Percentiles rank a stretch among this genome's conserved stretches.
Evolutionary conservation across 2,113 vertebrate genomes (phyloP).

Genomic region (Nibea coibor): DNA sequence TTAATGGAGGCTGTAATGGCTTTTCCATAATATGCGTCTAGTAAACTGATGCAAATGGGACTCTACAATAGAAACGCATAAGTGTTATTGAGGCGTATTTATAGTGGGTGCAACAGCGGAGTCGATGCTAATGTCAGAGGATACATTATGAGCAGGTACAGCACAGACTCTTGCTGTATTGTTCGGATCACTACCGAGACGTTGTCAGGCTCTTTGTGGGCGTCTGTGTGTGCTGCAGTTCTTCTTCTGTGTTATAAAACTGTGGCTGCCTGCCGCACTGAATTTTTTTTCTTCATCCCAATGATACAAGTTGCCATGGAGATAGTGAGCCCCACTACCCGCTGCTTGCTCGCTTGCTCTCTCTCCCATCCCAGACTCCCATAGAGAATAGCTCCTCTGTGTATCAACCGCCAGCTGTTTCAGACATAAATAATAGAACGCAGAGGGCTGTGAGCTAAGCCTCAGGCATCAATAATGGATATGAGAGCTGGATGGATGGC

Average conservation of each 20-base stretch:
- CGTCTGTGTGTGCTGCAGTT: conserved; percentile 61
- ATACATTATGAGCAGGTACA: conserved; percentile 38
- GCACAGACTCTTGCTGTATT: conserved; percentile 34
- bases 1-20: conserved; percentile 66
- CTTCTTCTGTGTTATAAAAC: conserved; percentile 64
- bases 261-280: conserved; percentile 66
- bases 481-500: conserved; percentile 74
- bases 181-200: conserved; percentile 54
- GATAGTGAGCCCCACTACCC: conserved; percentile 71
- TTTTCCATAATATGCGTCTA: conserved; percentile 51
- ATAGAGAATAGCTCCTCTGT: conserved; percentile 76
- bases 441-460: conserved; percentile 79
- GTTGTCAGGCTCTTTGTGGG: conserved; percentile 59
- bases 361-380: conserved; percentile 61
- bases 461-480: conserved; percentile 83
- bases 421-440: conserved; percentile 87
- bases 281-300: conserved; percentile 18
- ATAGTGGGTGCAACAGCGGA: conserved; percentile 23
- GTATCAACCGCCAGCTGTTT: conserved; percentile 79
- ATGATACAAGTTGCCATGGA: conserved; percentile 80
- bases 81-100: conserved; percentile 52
- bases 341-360: conserved; percentile 55
- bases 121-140: conserved; percentile 32
- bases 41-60: conserved; percentile 63
- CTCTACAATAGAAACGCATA: conserved; percentile 20